These are phyloP conservation scores for Microplitis deprimator DNA, from an alignment of 2,888 invertebrate genomes.

Conservation along the genomic window DNA sequence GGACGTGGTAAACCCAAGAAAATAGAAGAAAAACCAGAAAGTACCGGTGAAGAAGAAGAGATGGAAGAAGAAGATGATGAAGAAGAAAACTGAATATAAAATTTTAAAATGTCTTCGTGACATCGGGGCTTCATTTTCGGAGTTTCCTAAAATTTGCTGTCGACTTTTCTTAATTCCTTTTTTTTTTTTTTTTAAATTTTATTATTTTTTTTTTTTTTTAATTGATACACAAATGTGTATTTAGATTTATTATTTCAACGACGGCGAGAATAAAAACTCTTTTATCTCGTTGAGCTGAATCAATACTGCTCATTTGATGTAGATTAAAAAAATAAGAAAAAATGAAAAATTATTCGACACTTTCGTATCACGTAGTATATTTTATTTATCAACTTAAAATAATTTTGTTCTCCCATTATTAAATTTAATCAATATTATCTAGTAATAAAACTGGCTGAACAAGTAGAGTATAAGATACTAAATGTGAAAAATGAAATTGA, in stretches of 20 bases:
- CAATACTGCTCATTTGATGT: conserved; percentile 29
- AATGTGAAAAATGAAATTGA: background rate
- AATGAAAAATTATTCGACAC: conserved; percentile 22
- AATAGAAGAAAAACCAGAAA: conserved; percentile 69
- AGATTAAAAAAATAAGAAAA: conserved; percentile 25
- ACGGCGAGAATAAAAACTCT: conserved; percentile 4
- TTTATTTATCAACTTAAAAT: conserved; percentile 24
- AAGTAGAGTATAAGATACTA: background rate
- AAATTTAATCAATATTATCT: background rate
- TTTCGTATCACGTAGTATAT: conserved; percentile 26
- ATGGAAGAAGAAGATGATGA: conserved; percentile 70
- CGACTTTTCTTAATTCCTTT: conserved; percentile 29
- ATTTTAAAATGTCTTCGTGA: conserved; percentile 25
- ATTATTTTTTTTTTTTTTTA: conserved; percentile 13
- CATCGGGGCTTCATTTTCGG: conserved; percentile 31
- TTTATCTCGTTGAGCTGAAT: conserved; percentile 23
- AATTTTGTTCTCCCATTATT: conserved; percentile 2
- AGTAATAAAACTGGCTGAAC: conserved; percentile 3
- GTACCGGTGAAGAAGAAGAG: conserved; percentile 69
- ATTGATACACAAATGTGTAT: conserved; percentile 32
- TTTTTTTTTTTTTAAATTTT: conserved; percentile 34
- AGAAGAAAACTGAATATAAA: conserved; percentile 63
- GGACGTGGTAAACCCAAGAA: conserved; percentile 69
- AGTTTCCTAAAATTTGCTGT: conserved; percentile 27
- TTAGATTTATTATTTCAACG: conserved; percentile 27